phyloP scores from a whole-genome alignment of 2,888 invertebrate species.

The Andrena fulva region DNA sequence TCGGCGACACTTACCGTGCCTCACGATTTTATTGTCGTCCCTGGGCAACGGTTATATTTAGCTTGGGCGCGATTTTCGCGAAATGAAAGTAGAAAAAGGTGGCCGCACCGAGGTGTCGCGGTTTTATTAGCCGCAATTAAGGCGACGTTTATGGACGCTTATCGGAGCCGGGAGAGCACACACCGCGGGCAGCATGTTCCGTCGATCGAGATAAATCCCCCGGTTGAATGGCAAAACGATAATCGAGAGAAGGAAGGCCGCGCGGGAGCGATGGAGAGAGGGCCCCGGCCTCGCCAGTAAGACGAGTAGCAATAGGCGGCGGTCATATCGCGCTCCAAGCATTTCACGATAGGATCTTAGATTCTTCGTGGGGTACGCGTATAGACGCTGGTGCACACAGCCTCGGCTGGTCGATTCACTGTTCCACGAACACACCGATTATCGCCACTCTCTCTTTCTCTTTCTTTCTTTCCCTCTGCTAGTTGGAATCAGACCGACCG shows the following conservation, averaged over 20 bases:
- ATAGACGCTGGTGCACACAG: conserved; percentile 38
- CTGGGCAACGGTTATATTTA: background rate
- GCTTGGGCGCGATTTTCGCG: background rate
- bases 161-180: conserved; percentile 36
- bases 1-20: background rate
- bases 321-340: conserved; percentile 80
- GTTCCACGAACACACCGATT: conserved; percentile 55
- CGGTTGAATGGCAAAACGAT: conserved; percentile 69
- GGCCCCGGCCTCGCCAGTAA: conserved; percentile 63
- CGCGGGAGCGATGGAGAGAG: conserved; percentile 6
- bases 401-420: conserved; percentile 29
- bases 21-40: background rate
- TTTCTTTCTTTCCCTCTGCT: conserved; percentile 10
- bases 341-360: conserved; percentile 78
- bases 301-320: conserved; percentile 81
- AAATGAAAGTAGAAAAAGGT: background rate
- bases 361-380: conserved; percentile 64
- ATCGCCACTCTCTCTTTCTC: conserved; percentile 43
- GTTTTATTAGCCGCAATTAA: conserved; percentile 60
- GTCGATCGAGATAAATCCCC: conserved; percentile 73
- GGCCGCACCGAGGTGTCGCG: conserved; percentile 9
- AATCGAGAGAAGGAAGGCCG: conserved; percentile 51
- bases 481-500: conserved; percentile 46
- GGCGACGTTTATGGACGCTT: conserved; percentile 47
- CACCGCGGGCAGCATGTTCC: conserved; percentile 47